Evolutionary conservation across 2,797 vertebrate species (phyloP).

Genomic region (Peromyscus nudipes): DNA sequence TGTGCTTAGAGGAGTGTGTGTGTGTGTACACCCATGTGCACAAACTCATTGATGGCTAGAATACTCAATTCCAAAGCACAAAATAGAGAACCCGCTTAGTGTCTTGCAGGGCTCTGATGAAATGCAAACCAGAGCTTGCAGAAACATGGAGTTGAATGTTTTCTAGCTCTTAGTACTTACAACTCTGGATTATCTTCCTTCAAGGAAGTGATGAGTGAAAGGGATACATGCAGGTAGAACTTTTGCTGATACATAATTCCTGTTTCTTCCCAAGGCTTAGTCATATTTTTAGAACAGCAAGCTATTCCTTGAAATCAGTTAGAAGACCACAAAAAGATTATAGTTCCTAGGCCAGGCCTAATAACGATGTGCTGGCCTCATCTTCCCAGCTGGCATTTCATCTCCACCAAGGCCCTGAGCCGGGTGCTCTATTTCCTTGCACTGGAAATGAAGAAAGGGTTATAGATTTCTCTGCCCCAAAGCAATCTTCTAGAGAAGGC

Average conservation of each 20-base stretch:
- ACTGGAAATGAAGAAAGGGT: constrained; percentile 75
- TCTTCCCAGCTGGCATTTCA: constrained; percentile 76
- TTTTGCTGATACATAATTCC: constrained; percentile 71
- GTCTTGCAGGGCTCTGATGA: not conserved
- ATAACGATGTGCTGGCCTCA: constrained; percentile 51
- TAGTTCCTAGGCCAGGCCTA: constrained; percentile 48
- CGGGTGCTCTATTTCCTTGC: constrained; percentile 64
- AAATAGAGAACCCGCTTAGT: constrained; percentile 58
- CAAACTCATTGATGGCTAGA: constrained; percentile 60
- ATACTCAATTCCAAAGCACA: constrained; percentile 68
- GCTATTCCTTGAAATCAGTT: constrained; percentile 18
- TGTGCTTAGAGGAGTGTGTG: not conserved
- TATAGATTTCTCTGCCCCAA: constrained; percentile 76
- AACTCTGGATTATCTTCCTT: constrained; percentile 72
- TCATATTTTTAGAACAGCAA: constrained; percentile 77
- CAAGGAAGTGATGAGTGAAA: constrained; percentile 60
- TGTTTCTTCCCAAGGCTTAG: constrained; percentile 67
- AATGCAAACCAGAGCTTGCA: constrained; percentile 44
- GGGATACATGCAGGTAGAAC: constrained; percentile 26
- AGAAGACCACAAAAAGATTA: constrained; percentile 37
- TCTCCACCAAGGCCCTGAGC: constrained; percentile 79
- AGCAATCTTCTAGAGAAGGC: constrained; percentile 82
- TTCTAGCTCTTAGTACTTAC: constrained; percentile 55
- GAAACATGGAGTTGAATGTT: constrained; percentile 62
- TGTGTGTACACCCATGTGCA: not conserved